A percentile compares a stretch with the other conserved stretches of the same genome.
phyloP scores from a whole-genome alignment of 2,113 vertebrate genomes.

The Amphilophus citrinellus region DNA sequence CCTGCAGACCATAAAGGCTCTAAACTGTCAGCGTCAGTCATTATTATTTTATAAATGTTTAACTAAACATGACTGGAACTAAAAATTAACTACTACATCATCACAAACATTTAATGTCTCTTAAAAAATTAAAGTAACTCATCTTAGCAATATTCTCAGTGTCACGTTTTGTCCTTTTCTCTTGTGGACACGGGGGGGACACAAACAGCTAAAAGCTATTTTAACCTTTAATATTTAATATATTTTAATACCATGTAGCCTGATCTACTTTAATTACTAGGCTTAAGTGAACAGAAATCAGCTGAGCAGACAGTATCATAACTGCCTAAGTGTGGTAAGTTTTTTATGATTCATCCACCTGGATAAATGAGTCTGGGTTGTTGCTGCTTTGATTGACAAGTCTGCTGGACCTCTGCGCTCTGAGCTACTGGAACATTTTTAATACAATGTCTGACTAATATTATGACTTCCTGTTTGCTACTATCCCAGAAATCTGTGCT shows the following conservation, averaged over 20 bases:
- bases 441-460: neutral
- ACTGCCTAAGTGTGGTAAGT: neutral
- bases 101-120: rapidly evolving
- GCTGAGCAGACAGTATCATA: no score
- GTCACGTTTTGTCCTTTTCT: neutral
- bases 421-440: neutral
- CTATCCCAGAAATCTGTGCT: no score
- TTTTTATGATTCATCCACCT: neutral
- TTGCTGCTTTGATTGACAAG: neutral
- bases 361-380: neutral
- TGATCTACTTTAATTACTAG: no score
- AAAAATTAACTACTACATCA: neutral
- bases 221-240: no score
- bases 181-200: no score
- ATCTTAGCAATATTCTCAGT: neutral
- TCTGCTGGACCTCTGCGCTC: neutral
- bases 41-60: neutral
- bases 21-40: neutral
- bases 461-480: neutral
- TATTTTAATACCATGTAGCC: no score
- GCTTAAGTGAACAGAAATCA: no score
- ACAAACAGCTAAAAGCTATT: no score
- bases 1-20: neutral
- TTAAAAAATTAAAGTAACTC: neutral
- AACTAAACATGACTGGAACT: neutral